Base-by-base conservation (phyloP, 2,888 invertebrate species). In the Dioctria linearis region DNA sequence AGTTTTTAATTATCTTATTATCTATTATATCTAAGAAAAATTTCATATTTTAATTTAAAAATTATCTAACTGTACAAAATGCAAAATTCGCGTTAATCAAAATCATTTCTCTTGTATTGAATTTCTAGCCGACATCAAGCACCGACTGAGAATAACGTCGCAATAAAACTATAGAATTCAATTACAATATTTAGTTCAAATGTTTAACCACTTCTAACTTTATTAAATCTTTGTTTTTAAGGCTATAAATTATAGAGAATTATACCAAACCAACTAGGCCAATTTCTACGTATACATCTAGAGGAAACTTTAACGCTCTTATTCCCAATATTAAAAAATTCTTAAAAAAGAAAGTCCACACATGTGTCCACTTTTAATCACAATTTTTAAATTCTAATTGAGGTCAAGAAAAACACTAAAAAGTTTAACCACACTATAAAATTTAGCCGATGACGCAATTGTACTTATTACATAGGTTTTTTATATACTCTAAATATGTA, bases 21-120 rank as follows among this genome's bases (percentile, higher is more conserved):
- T 75, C 13, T 59, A 43, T 59, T 75, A 6, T 59, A 39, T 54
- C 42, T 51, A 49, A 25, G 54, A 40, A 13, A 75, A 59, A 40
- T 59, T 57, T 75, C 9, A 75, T 25, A 51, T 40, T 57, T 73
- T 51, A 73, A 57, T 73, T 40, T 73, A 73, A 73, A 73, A 57
- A 67, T 67, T 46, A 67, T 51, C 71, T 71, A 71, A 51, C 71
- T 71, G 51, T 71, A 54, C 49, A 71, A 71, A 71, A 54, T 71
- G 37, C 51, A 71, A 71, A 37, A 69, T 57, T 57, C n/a, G 25
- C 46, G 5, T 71, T 42, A 67, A 65, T 40, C 67, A 46, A 46
- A 42, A 46, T 49, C 40, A 54, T 71, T 40, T 13, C 25, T 25
- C 25, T 25, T 25, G 25, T 71, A 71, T 54, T 71, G 39, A 54